A percentile compares a stretch with the other conserved stretches of the same genome.
Conservation (phyloP, 2,113 vertebrate genomes). For the Turnix velox region DNA sequence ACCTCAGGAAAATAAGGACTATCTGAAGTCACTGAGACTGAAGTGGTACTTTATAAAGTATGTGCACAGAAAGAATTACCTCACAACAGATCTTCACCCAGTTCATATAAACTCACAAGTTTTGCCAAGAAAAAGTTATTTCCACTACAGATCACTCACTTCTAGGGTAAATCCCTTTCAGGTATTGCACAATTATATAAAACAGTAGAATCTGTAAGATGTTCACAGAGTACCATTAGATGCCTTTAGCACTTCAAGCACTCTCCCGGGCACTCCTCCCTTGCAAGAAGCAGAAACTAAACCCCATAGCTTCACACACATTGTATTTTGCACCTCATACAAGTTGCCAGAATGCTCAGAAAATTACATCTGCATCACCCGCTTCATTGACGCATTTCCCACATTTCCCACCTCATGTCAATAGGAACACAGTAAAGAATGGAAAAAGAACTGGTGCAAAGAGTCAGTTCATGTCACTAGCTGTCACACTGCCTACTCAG, state of each 20-base stretch:
- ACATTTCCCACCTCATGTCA: not conserved
- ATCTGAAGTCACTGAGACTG: not conserved
- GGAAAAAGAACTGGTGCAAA: not conserved
- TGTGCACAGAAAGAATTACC: not conserved
- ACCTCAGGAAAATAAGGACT: not conserved
- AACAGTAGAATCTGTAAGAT: not conserved
- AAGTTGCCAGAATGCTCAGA: not conserved
- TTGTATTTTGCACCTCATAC: not conserved
- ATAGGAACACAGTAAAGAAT: not conserved
- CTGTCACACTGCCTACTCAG: not conserved
- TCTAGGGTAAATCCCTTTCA: not conserved
- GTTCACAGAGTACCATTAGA: fast-evolving
- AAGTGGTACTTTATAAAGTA: not conserved
- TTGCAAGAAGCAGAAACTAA: not conserved
- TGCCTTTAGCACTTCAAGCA: not conserved
- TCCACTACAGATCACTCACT: not conserved
- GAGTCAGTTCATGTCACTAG: not conserved
- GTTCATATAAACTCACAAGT: not conserved
- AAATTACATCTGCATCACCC: not conserved
- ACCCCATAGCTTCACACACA: not conserved
- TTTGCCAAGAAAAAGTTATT: not conserved
- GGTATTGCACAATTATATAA: not conserved
- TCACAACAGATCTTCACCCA: not conserved
- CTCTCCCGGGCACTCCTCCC: not conserved
- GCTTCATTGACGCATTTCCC: not conserved